These are phyloP conservation scores for Podiceps cristatus DNA, from an alignment of 2,113 vertebrate genomes.

Conservation along the genomic window DNA sequence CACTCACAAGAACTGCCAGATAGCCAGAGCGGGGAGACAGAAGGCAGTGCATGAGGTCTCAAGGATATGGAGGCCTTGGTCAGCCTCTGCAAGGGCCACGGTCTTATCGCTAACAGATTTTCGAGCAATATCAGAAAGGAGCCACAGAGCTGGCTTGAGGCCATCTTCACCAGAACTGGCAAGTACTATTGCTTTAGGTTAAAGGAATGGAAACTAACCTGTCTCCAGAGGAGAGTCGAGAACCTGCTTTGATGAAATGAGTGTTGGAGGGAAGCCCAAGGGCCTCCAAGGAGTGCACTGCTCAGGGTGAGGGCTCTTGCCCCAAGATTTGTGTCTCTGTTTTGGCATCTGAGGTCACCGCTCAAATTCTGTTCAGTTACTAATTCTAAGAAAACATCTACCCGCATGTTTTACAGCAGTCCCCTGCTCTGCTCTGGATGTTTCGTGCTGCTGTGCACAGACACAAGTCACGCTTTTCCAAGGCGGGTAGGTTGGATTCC, in stretches of 20 bases:
- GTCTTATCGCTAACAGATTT: neutral
- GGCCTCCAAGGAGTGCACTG: fast-evolving
- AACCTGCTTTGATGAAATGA: neutral
- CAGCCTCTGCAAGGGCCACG: neutral
- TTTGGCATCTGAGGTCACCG: neutral
- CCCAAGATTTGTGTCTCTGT: neutral
- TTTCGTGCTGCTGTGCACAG: neutral
- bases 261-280: neutral
- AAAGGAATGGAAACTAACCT: neutral
- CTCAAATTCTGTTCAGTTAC: neutral
- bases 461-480: neutral
- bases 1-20: fast-evolving
- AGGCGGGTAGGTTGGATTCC: neutral
- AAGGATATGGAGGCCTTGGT: neutral
- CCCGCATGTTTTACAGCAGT: neutral
- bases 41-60: neutral
- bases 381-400: neutral
- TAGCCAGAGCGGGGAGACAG: neutral
- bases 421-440: neutral
- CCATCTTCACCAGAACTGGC: neutral
- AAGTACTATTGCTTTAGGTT: neutral
- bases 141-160: neutral
- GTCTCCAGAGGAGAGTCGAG: neutral
- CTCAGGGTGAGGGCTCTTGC: neutral
- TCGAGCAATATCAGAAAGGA: neutral